Base-by-base conservation (phyloP, 2,797 vertebrate species). In the Nannoperca obscura region DNA sequence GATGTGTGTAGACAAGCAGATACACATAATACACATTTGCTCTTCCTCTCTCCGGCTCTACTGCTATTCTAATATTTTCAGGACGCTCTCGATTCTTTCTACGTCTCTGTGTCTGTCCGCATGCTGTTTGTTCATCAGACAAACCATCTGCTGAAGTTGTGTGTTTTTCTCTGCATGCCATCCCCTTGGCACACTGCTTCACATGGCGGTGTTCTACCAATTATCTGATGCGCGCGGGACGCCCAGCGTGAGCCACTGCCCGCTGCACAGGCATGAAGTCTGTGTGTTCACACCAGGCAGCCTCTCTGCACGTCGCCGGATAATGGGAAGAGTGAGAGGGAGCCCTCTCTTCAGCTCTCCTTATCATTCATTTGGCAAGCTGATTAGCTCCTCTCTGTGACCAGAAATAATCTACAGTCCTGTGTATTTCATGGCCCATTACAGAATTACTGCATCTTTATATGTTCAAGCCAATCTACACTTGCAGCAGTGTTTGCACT, bases 121-220 rank as follows among this genome's bases (percentile, higher is more conserved):
- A 90, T 88, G 93, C 92, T 94, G 92, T 92, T 94, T 92, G 89
- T 91, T 93, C 92, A 93, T 95, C 93, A 94, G 88, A 90, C 85
- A 69, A 91, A 88, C 94, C 93, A 94, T 95, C 94, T 95, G 94
- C 92, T 89, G 80, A 91, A 89, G 90, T 89, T 92, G 84, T 92
- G 85, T 90, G 92, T 92, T 91, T 92, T 86, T 89, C 91, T 82
- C 94, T 7, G 79, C 88, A 83, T 68, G 85, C 74, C 42, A 10
- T 85, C 88, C 91, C 91, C 78, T 83, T 74, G 78, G 91, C 88
- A 66, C 78, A 60, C 72, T 54, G 83, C 86, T 83, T 91, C 89
- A 88, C 72, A 77, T 86, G 75, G 84, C 57, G 71, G 87, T 70
- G 87, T 91, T 90, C 87, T 87, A 88, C 89, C 92, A 94, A 93